Evolutionary conservation across 1,140 invertebrate genomes (phyloP), one percentile per base, ranked within the genome.

Genomic region (Drosophila arawakana): DNA sequence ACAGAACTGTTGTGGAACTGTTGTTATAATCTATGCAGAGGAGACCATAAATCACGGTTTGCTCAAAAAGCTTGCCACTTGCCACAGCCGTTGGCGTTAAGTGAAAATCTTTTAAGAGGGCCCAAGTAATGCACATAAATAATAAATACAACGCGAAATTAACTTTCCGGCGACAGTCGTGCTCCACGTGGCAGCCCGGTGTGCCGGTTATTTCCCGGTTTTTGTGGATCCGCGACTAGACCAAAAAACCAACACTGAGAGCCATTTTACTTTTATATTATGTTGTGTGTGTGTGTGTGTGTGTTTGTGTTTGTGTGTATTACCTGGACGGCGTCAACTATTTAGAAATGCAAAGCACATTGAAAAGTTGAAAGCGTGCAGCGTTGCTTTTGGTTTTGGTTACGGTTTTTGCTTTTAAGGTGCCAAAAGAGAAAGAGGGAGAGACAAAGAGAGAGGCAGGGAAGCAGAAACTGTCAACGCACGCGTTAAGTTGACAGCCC

Each of bases 321-420:
- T 72, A 73, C 77, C 74, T 80, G 73, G 44, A 75, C 72, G 52
- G 46, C 61, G 63, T 59, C 67, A 79, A 83, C 81, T 83, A 83
- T 83, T 83, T 83, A 83, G 80, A 81, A 83, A 83, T 83, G 81
- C 81, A 83, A 83, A 83, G 81, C 81, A 83, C 81, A 83, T 83
- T 83, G 81, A 83, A 81, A 54, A 82, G 76, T 76, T 79, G 68
- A 68, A 73, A 83, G 81, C 80, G 80, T 76, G 81, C 76, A 65
- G 46, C 67, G 80, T 76, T 70, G 75, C 44, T 57, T 57, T 65
- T 54, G 66, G 69, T 69, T 77, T 66, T 57, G 70, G 80, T 67
- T 78, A 78, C 72, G 72, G 71, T 78, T 82, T 82, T 82, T 76
- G 76, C 76, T 76, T 72, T 82, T 66, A 76, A 78, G 80, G 80